Evolutionary conservation across 2,797 vertebrate genomes (phyloP).

Genomic region (Schizopygopsis malacanthus): DNA sequence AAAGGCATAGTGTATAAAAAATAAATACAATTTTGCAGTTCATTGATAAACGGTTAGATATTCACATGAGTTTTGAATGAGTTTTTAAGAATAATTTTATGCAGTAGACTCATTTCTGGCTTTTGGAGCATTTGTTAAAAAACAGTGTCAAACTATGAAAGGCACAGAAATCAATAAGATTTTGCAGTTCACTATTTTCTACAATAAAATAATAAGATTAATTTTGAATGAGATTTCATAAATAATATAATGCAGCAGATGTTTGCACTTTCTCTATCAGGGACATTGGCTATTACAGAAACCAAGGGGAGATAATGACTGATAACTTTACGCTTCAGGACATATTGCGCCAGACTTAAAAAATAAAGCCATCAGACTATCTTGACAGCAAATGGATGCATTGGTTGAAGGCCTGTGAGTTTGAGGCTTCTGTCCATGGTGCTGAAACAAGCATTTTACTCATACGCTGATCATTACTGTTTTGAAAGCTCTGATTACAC

Average conservation of each 20-base stretch:
- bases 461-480: neutral
- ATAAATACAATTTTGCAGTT: neutral
- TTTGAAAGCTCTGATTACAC: slow-evolving; percentile 17
- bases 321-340: slow-evolving; percentile 15
- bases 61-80: no score
- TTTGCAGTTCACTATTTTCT: neutral
- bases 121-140: neutral
- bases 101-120: neutral
- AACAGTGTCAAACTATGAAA: neutral
- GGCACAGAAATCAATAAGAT: neutral
- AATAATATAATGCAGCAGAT: neutral
- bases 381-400: neutral
- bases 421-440: slow-evolving; percentile 46
- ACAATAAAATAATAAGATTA: neutral
- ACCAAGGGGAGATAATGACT: neutral
- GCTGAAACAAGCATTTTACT: slow-evolving; percentile 39
- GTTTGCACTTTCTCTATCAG: neutral
- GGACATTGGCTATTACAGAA: neutral
- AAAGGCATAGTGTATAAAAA: neutral
- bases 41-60: neutral
- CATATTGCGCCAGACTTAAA: neutral
- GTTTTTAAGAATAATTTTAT: neutral
- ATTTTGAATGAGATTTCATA: neutral
- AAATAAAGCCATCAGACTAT: slow-evolving; percentile 12
- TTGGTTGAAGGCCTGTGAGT: neutral